Evolutionary conservation across 2,113 vertebrate species (phyloP).

Genomic region (Bos javanicus): DNA sequence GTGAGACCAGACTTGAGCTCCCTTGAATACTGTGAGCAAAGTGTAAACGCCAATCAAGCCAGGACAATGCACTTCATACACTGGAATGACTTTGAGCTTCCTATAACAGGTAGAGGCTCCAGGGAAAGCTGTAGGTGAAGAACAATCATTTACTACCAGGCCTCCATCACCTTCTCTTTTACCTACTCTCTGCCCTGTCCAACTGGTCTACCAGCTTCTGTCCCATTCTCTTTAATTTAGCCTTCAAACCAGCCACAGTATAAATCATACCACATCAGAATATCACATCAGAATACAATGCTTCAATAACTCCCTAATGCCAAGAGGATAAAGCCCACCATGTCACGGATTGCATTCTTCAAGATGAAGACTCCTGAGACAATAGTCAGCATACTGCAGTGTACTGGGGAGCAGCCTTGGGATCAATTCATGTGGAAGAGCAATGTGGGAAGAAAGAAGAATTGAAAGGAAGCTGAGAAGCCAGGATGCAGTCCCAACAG

Average conservation of each 20-base stretch:
- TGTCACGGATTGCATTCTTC: neutral
- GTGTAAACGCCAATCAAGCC: neutral
- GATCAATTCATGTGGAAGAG: neutral
- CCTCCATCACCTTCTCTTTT: neutral
- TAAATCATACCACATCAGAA: neutral
- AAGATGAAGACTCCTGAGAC: neutral
- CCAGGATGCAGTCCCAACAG: neutral
- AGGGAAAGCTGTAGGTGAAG: neutral
- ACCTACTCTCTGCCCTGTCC: neutral
- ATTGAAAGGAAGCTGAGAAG: neutral
- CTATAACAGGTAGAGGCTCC: neutral
- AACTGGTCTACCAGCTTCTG: neutral
- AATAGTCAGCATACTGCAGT: neutral
- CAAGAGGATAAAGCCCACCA: neutral
- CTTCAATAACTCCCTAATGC: neutral
- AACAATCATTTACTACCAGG: neutral
- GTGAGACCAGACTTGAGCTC: neutral
- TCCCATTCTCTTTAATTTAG: neutral
- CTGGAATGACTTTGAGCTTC: neutral
- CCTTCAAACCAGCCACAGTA: neutral
- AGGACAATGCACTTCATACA: neutral
- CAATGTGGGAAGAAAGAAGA: neutral
- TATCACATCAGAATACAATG: neutral
- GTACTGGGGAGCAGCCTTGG: neutral
- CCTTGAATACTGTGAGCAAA: neutral